Percentiles rank a stretch among this genome's conserved stretches.
phyloP scores from a whole-genome alignment of 2,888 invertebrate species.

The Archips xylosteana region DNA sequence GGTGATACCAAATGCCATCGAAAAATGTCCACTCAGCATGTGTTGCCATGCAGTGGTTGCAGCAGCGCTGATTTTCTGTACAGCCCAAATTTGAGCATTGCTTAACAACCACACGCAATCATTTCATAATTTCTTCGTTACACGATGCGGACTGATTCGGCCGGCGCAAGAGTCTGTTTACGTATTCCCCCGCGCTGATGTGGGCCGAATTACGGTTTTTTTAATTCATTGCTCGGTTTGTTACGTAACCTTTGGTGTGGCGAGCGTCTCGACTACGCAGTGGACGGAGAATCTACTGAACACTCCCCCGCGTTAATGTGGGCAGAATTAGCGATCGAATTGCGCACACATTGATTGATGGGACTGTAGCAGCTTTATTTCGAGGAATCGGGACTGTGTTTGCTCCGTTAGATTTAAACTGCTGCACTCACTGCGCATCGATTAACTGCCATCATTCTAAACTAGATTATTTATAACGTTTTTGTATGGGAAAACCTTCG shows the following conservation, averaged over 20 bases:
- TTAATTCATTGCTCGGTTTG: background rate
- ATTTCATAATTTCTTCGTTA: background rate
- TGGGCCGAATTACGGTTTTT: background rate
- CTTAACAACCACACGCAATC: background rate
- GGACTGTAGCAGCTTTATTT: background rate
- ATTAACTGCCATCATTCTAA: background rate
- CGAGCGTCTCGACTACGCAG: background rate
- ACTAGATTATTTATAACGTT: too few relatives aligned
- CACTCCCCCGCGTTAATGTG: background rate
- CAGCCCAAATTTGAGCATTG: background rate
- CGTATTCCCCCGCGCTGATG: background rate
- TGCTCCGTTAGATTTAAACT: background rate
- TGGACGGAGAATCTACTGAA: background rate
- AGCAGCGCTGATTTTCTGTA: too few relatives aligned
- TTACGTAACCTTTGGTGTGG: background rate
- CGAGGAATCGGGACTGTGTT: background rate
- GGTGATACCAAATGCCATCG: too few relatives aligned
- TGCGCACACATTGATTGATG: slow-evolving; percentile 2
- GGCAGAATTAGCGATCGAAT: background rate
- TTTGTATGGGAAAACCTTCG: too few relatives aligned
- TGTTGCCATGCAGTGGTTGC: too few relatives aligned
- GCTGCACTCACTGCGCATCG: background rate
- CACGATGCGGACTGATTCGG: background rate
- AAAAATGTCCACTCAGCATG: too few relatives aligned
- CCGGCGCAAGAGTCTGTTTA: background rate